A percentile compares a stretch with the other conserved stretches of the same genome.
Conservation (phyloP, 2,888 invertebrate species). For the Catonia carolina region DNA sequence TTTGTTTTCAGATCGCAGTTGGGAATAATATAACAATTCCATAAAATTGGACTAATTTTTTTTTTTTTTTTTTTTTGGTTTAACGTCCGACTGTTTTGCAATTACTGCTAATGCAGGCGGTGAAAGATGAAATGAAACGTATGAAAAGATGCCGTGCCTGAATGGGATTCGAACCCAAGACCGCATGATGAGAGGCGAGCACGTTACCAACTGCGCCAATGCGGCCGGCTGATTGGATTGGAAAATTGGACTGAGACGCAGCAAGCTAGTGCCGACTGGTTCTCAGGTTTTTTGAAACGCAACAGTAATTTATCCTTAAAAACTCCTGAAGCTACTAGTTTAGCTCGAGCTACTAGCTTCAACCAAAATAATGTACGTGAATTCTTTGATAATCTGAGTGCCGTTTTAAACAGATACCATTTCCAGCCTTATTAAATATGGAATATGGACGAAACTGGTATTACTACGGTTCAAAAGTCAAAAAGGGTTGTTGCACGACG, state of each 20-base stretch:
- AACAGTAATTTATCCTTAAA: neutral
- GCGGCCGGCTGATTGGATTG: too few relatives aligned
- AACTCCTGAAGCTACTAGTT: slow-evolving; percentile 6
- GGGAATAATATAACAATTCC: neutral
- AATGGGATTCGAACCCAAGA: too few relatives aligned
- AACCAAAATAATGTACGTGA: slow-evolving; percentile 1
- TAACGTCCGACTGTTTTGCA: too few relatives aligned
- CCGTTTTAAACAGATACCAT: neutral
- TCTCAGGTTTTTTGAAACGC: slow-evolving; percentile 10
- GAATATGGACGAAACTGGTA: slow-evolving; percentile 7
- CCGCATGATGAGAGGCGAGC: too few relatives aligned
- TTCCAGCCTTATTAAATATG: neutral
- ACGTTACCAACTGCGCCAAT: too few relatives aligned
- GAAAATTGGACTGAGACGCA: slow-evolving; percentile 1
- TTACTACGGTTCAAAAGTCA: neutral
- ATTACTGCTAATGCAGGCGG: too few relatives aligned
- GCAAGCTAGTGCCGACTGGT: slow-evolving; percentile 1
- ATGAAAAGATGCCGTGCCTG: too few relatives aligned
- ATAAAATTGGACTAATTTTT: too few relatives aligned
- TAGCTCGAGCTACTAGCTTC: slow-evolving; percentile 1
- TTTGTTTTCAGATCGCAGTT: neutral
- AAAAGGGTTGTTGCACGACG: neutral
- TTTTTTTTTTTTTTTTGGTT: too few relatives aligned
- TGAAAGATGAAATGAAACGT: too few relatives aligned
- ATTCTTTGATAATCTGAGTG: slow-evolving; percentile 6